Percentiles rank a stretch among this genome's conserved stretches.
Conservation (phyloP, 37 sponge, comb jelly and placozoan genomes). For the Agelas oroides region DNA sequence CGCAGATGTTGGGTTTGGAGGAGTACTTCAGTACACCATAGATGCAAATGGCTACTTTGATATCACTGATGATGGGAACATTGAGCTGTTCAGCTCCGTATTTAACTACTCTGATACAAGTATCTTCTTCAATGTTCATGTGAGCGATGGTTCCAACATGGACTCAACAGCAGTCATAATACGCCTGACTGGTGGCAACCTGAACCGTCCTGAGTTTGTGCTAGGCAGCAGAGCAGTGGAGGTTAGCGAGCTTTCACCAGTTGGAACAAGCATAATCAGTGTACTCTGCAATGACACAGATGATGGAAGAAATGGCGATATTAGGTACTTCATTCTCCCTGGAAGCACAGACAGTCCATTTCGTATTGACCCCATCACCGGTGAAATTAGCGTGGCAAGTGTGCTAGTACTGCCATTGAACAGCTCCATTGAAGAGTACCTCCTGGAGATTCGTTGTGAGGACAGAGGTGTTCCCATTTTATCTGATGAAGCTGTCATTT, state of each 20-base stretch:
- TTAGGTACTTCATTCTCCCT: slow-evolving; percentile 51
- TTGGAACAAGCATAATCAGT: slow-evolving; percentile 34
- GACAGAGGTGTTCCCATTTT: slow-evolving; percentile 63
- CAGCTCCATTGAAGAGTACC: background rate
- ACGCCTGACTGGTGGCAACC: slow-evolving; percentile 54
- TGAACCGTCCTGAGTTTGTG: slow-evolving; percentile 38
- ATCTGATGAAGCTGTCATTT: slow-evolving; percentile 13
- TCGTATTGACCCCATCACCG: slow-evolving; percentile 42
- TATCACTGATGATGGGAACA: slow-evolving; percentile 8
- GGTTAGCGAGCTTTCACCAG: slow-evolving; percentile 40
- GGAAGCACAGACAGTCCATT: slow-evolving; percentile 49
- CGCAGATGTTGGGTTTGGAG: slow-evolving; percentile 50
- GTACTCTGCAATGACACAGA: slow-evolving; percentile 69
- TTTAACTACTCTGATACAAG: background rate
- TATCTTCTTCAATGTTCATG: slow-evolving; percentile 15
- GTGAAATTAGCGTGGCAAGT: slow-evolving; percentile 35
- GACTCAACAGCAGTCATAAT: slow-evolving; percentile 9
- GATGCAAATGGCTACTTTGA: slow-evolving; percentile 42
- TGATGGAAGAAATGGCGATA: slow-evolving; percentile 44
- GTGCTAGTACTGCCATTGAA: slow-evolving; percentile 48
- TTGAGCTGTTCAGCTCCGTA: slow-evolving; percentile 47
- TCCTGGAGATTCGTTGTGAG: slow-evolving; percentile 29
- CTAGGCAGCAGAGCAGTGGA: slow-evolving; percentile 3
- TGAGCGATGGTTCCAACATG: slow-evolving; percentile 32
- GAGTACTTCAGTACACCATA: slow-evolving; percentile 19